Evolutionary conservation across 1,140 invertebrate species (phyloP).

Genomic region (Cyrtorhinus lividipennis): DNA sequence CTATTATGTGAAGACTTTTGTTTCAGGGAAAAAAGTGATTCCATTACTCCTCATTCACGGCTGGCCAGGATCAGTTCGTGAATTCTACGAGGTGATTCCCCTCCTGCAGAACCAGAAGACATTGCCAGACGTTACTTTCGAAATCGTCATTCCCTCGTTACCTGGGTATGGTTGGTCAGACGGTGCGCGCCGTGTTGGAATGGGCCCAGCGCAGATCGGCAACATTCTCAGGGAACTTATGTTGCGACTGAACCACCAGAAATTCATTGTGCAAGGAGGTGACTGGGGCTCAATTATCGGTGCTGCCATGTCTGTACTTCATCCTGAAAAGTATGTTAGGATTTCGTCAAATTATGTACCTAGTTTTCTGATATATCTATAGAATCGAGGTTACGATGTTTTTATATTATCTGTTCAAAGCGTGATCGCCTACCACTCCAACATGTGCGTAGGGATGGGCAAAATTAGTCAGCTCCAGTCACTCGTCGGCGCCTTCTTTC

Average conservation of each 20-base stretch:
- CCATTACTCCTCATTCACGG: conserved; percentile 61
- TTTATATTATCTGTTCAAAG: too few species aligned
- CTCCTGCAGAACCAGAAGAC: conserved; percentile 41
- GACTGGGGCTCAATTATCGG: conserved; percentile 62
- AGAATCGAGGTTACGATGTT: too few species aligned
- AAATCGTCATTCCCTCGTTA: conserved; percentile 62
- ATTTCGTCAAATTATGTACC: conserved; percentile 10
- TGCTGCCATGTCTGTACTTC: conserved; percentile 43
- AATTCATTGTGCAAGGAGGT: conserved; percentile 72
- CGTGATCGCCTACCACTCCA: conserved; percentile 49
- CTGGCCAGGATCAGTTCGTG: conserved; percentile 78
- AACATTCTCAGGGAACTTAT: conserved; percentile 43
- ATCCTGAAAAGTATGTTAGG: conserved; percentile 40
- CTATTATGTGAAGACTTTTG: too few species aligned
- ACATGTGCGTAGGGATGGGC: conserved; percentile 38
- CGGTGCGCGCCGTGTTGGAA: conserved; percentile 41
- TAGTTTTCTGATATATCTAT: neutral
- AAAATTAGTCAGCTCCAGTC: conserved; percentile 32
- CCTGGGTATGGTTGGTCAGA: conserved; percentile 78
- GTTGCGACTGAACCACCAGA: conserved; percentile 49
- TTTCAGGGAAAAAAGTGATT: conserved; percentile 35
- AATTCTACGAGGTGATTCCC: conserved; percentile 71
- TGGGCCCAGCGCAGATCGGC: conserved; percentile 45
- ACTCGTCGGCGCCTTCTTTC: conserved; percentile 38
- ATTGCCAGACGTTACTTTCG: conserved; percentile 51